These are phyloP conservation scores for Pristionchus mayeri DNA, from an alignment of 2,888 invertebrate genomes.

Conservation along the genomic window DNA sequence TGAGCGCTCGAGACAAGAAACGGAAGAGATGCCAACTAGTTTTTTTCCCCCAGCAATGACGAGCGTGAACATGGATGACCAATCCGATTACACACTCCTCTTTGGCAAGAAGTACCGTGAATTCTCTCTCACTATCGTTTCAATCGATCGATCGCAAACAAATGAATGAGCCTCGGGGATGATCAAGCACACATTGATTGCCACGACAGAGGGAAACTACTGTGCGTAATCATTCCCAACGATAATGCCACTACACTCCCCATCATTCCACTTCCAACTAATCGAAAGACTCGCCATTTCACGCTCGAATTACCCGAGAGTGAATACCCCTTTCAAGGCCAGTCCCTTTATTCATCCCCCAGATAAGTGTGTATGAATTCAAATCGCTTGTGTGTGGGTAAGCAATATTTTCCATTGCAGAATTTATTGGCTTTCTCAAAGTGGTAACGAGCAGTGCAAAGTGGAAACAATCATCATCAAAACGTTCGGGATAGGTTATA, in stretches of 20 bases:
- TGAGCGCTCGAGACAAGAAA: background rate
- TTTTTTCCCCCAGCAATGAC: slow-evolving; percentile 2
- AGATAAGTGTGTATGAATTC: slow-evolving; percentile 8
- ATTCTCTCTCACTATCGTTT: background rate
- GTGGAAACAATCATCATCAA: slow-evolving; percentile 19
- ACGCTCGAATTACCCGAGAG: slow-evolving; percentile 27
- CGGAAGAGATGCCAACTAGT: background rate
- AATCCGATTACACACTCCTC: background rate
- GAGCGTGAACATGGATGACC: background rate
- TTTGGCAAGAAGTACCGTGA: background rate
- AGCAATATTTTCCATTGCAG: background rate
- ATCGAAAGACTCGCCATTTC: slow-evolving; percentile 25
- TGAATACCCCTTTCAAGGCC: slow-evolving; percentile 14
- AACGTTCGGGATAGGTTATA: background rate
- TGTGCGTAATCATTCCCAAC: background rate
- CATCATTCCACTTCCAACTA: background rate
- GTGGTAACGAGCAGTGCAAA: slow-evolving; percentile 35
- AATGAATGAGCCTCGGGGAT: background rate
- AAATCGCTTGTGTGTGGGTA: slow-evolving; percentile 7
- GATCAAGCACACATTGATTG: background rate
- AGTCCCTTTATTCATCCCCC: background rate
- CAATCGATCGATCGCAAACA: slow-evolving; percentile 21
- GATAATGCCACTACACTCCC: background rate
- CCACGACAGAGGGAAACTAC: background rate
- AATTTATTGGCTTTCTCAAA: slow-evolving; percentile 3